phyloP scores from a whole-genome alignment of 2,113 vertebrate species.

The Gracilinanus agilis region DNA sequence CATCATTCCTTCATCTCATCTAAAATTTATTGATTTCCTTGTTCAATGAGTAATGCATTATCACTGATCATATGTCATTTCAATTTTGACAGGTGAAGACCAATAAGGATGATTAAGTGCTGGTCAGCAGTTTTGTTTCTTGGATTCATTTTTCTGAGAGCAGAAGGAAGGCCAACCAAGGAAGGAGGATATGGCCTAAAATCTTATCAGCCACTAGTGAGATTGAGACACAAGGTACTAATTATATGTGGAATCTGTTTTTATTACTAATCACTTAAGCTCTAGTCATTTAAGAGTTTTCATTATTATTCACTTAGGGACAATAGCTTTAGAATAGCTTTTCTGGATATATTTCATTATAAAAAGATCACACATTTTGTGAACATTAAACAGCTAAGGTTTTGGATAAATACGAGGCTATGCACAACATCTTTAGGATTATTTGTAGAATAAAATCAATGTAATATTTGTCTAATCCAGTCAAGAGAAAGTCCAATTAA shows the following conservation, averaged over 20 bases:
- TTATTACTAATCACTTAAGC: background rate
- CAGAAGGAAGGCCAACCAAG: conserved; percentile 83
- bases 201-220: conserved; percentile 79
- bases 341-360: conserved; percentile 14
- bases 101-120: conserved; percentile 83
- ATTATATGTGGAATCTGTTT: conserved; percentile 33
- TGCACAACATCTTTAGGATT: background rate
- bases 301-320: conserved; percentile 28
- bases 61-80: conserved; percentile 67
- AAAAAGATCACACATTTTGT: conserved; percentile 10
- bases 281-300: background rate
- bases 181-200: conserved; percentile 81
- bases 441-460: background rate
- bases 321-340: background rate
- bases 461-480: background rate
- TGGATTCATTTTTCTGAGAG: conserved; percentile 81
- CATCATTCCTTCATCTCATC: conserved; percentile 12
- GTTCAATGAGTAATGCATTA: conserved; percentile 24
- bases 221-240: conserved; percentile 88
- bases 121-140: conserved; percentile 82
- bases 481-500: background rate
- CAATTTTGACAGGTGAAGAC: conserved; percentile 79
- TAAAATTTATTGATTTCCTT: conserved; percentile 25
- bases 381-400: background rate
- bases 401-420: background rate